Evolutionary conservation across 1,140 invertebrate genomes (phyloP).

Genomic region (Drosophila pandora): DNA sequence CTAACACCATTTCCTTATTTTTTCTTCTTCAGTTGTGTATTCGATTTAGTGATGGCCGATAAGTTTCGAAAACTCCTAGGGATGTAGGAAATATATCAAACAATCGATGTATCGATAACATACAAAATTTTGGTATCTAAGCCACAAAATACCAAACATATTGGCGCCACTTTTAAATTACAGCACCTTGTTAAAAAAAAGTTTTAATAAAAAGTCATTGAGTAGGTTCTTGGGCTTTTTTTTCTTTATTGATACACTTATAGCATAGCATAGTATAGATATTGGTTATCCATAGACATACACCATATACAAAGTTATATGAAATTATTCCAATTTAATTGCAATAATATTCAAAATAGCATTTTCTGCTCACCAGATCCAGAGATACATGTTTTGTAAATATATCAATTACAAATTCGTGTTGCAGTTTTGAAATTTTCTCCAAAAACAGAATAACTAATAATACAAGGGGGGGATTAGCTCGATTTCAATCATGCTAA

Average conservation of each 20-base stretch:
- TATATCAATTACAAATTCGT: constrained; percentile 44
- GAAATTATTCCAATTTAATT: constrained; percentile 81
- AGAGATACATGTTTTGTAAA: constrained; percentile 28
- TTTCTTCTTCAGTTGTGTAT: constrained; percentile 23
- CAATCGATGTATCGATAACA: no score
- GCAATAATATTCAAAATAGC: constrained; percentile 70
- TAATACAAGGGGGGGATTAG: constrained; percentile 16
- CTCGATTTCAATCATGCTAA: constrained; percentile 10
- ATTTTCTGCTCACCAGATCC: constrained; percentile 37
- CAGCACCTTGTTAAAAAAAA: not conserved
- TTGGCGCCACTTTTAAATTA: no score
- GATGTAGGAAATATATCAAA: no score
- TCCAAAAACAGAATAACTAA: constrained; percentile 33
- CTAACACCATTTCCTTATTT: constrained; percentile 49
- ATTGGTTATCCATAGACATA: constrained; percentile 60
- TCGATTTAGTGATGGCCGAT: constrained; percentile 9
- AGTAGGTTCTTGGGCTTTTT: constrained; percentile 20
- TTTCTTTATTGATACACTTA: constrained; percentile 70
- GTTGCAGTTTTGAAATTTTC: constrained; percentile 43
- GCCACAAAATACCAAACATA: no score
- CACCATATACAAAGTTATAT: constrained; percentile 68
- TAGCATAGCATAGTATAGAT: constrained; percentile 50
- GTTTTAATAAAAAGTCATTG: not conserved
- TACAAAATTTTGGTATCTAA: no score
- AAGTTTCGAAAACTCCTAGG: not conserved